These are phyloP conservation scores for Copidosoma floridanum DNA, from an alignment of 1,140 invertebrate genomes.

Conservation along the genomic window DNA sequence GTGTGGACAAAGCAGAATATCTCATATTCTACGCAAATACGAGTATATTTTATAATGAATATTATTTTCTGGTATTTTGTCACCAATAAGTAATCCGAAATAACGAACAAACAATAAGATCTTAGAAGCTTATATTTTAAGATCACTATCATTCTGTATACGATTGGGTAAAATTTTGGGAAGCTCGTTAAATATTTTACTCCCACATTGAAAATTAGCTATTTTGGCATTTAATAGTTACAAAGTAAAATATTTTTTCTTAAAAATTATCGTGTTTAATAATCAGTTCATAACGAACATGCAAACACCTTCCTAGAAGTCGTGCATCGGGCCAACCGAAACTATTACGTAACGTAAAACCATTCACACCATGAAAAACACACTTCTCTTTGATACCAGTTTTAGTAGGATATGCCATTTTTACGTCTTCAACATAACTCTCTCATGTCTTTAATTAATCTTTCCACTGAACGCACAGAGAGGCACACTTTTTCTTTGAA, in stretches of 20 bases:
- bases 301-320: neutral
- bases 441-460: neutral
- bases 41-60: neutral
- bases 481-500: neutral
- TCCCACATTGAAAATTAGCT: neutral
- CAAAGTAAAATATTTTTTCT: conserved; percentile 5
- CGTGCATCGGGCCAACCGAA: neutral
- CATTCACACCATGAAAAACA: neutral
- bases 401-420: neutral
- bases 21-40: neutral
- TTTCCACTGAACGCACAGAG: neutral
- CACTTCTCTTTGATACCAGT: conserved; percentile 2
- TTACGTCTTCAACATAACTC: neutral
- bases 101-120: neutral
- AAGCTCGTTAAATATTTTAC: neutral
- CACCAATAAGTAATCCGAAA: conserved; percentile 2
- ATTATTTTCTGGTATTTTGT: neutral
- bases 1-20: neutral
- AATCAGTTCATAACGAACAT: neutral
- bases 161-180: neutral
- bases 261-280: conserved; percentile 1
- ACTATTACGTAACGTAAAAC: neutral
- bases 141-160: neutral
- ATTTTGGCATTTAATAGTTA: neutral
- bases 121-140: conserved; percentile 5